Conservation (phyloP, 2,888 invertebrate genomes). For the Morpho helenor region DNA sequence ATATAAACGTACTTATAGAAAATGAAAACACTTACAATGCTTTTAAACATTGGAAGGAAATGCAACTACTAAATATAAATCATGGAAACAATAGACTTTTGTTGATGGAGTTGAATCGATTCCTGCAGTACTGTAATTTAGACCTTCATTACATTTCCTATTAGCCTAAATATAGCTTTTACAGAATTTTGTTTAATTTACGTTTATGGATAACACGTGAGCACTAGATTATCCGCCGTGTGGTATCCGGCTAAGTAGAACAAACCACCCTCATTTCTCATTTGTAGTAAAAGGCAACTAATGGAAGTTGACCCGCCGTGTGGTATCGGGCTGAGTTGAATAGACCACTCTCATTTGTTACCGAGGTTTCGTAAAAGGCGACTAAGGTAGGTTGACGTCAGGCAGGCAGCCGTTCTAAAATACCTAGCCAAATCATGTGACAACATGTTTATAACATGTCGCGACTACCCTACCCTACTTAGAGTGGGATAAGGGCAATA, state of each 20-base stretch:
- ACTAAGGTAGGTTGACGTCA: too few species aligned
- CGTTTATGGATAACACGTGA: conserved; percentile 42
- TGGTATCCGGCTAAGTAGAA: neutral
- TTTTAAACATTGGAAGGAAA: conserved; percentile 33
- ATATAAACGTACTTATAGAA: conserved; percentile 1
- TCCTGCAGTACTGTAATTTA: conserved; percentile 42
- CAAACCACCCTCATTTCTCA: too few species aligned
- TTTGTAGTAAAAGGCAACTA: too few species aligned
- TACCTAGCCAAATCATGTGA: too few species aligned
- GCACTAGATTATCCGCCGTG: neutral
- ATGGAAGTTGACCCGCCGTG: too few species aligned
- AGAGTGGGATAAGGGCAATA: too few species aligned
- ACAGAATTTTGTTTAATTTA: conserved; percentile 34
- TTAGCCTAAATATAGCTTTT: conserved; percentile 49
- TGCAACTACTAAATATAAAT: conserved; percentile 53
- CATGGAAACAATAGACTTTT: conserved; percentile 36
- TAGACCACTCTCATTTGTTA: too few species aligned
- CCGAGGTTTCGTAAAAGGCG: too few species aligned
- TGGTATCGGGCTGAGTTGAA: too few species aligned
- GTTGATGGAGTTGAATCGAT: conserved; percentile 33
- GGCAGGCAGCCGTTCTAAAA: too few species aligned
- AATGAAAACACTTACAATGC: conserved; percentile 2
- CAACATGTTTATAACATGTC: too few species aligned
- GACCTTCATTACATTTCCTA: conserved; percentile 44
- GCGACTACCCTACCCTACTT: too few species aligned